These are phyloP conservation scores for Sitta europaea DNA, from an alignment of 2,113 vertebrate species.

Conservation along the genomic window DNA sequence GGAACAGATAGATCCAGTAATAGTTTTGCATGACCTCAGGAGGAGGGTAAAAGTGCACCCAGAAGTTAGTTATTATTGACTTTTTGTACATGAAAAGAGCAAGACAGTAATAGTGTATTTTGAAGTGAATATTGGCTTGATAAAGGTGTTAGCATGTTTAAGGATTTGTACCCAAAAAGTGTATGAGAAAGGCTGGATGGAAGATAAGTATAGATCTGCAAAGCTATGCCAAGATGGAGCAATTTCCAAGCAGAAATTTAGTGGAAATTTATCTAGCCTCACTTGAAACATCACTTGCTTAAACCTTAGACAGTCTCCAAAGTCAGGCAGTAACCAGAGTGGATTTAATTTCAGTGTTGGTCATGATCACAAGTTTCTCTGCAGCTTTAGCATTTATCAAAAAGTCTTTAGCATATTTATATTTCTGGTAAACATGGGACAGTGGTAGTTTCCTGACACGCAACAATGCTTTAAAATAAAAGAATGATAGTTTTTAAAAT, in stretches of 20 bases:
- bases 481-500: background rate
- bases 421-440: background rate
- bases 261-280: background rate
- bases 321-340: background rate
- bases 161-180: background rate
- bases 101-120: background rate
- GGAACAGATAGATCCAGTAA: background rate
- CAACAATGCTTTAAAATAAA: background rate
- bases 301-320: background rate
- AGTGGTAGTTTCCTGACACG: background rate
- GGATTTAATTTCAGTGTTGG: background rate
- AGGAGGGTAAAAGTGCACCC: background rate
- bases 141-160: background rate
- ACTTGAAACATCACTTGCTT: background rate
- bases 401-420: background rate
- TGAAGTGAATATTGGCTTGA: background rate
- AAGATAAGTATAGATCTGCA: background rate
- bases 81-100: background rate
- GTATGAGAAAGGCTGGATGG: background rate
- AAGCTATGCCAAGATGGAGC: background rate
- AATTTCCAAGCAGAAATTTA: background rate
- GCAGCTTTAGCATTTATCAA: background rate
- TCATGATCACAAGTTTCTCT: background rate
- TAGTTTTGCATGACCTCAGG: background rate
- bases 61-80: background rate